Conservation (phyloP, 2,888 invertebrate species). For the Conops quadrifasciatus region DNA sequence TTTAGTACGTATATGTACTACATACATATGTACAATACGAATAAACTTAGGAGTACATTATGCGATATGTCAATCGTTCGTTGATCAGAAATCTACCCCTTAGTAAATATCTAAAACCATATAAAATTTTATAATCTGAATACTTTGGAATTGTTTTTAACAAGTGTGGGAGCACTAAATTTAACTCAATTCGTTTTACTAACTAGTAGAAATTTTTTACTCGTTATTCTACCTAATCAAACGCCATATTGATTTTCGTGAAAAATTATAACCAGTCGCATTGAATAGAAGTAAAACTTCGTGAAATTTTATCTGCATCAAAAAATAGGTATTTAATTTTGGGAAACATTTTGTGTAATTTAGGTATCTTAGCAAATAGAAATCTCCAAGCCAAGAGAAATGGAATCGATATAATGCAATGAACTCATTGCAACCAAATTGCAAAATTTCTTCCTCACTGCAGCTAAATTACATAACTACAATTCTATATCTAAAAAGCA, state of each 20-base stretch:
- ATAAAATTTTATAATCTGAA: too few relatives aligned
- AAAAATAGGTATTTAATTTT: slow-evolving; percentile 25
- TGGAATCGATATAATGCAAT: slow-evolving; percentile 39
- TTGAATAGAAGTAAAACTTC: background rate
- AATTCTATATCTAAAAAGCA: slow-evolving; percentile 37
- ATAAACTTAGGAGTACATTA: too few relatives aligned
- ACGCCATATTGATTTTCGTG: slow-evolving; percentile 42
- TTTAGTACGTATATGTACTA: too few relatives aligned
- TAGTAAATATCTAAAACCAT: too few relatives aligned
- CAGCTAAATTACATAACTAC: slow-evolving; percentile 46
- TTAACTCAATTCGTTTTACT: too few relatives aligned
- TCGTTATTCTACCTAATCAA: slow-evolving; percentile 33
- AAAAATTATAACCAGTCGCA: slow-evolving; percentile 20
- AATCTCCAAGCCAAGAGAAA: slow-evolving; percentile 35
- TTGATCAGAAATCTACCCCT: too few relatives aligned
- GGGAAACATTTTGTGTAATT: background rate
- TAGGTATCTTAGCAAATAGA: slow-evolving; percentile 13
- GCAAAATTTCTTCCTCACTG: slow-evolving; percentile 8
- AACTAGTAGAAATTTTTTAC: too few relatives aligned
- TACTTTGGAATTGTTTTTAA: too few relatives aligned
- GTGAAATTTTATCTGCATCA: slow-evolving; percentile 6
- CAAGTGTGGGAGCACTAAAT: too few relatives aligned
- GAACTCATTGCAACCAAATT: slow-evolving; percentile 10
- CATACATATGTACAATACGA: too few relatives aligned
- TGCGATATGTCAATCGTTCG: too few relatives aligned